These are phyloP conservation scores for Sinocyclocheilus anshuiensis DNA, from an alignment of 2,113 vertebrate species.

Conservation along the genomic window DNA sequence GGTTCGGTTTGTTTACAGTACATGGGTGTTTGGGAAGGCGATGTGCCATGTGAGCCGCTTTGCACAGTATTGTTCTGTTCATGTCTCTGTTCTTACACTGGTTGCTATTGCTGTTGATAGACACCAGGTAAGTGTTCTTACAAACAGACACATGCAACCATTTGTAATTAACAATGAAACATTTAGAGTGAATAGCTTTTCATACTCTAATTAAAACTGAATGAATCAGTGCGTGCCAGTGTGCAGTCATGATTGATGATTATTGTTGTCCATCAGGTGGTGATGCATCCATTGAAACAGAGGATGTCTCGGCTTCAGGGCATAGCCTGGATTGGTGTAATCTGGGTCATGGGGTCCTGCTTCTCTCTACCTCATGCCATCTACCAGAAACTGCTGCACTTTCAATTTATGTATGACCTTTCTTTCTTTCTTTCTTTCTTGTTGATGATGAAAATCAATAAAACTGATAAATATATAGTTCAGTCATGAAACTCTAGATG, in stretches of 20 bases:
- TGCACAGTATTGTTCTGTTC: conserved; percentile 81
- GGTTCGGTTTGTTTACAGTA: conserved; percentile 80
- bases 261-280: conserved; percentile 67
- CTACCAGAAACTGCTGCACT: conserved; percentile 77
- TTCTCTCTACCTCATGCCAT: conserved; percentile 81
- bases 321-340: conserved; percentile 74
- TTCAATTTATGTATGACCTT: conserved; percentile 46
- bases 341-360: conserved; percentile 81
- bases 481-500: no score
- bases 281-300: conserved; percentile 78
- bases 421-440: neutral
- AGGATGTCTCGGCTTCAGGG: conserved; percentile 77
- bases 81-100: conserved; percentile 78
- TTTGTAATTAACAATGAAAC: neutral
- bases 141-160: neutral
- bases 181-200: neutral
- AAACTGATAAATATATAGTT: neutral
- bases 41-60: conserved; percentile 83
- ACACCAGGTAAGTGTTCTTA: conserved; percentile 68
- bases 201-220: neutral
- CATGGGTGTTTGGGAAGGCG: conserved; percentile 78
- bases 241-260: neutral
- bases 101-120: conserved; percentile 80
- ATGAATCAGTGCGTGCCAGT: neutral
- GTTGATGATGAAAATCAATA: neutral